Percentiles rank a stretch among this genome's conserved stretches.
phyloP scores from a whole-genome alignment of 2,113 vertebrate genomes.

The Megaceryle torquata region DNA sequence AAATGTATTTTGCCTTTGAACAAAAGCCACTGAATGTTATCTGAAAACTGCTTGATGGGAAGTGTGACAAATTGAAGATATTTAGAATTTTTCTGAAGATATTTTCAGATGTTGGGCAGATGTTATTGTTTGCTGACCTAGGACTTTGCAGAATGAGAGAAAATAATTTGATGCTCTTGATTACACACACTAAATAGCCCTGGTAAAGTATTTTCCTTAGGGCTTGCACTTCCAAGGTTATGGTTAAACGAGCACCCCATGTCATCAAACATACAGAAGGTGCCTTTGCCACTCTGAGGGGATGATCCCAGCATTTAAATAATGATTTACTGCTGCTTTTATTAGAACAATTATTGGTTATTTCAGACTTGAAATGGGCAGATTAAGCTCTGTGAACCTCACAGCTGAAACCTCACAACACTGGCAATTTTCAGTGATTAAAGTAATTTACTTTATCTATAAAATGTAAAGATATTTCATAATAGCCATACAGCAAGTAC shows the following conservation, averaged over 20 bases:
- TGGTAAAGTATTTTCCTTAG: slow-evolving; percentile 26
- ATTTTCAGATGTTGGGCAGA: slow-evolving; percentile 47
- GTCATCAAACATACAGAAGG: slow-evolving; percentile 55
- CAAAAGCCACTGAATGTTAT: slow-evolving; percentile 25
- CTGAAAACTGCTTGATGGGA: slow-evolving; percentile 23
- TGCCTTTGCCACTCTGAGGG: slow-evolving; percentile 58
- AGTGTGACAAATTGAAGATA: slow-evolving; percentile 9
- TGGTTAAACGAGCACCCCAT: slow-evolving; percentile 39
- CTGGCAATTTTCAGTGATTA: slow-evolving; percentile 53
- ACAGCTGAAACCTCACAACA: slow-evolving; percentile 59
- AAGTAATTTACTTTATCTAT: slow-evolving; percentile 70
- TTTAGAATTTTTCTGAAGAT: slow-evolving; percentile 40
- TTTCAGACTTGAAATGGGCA: slow-evolving; percentile 68
- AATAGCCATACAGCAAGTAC: slow-evolving; percentile 65
- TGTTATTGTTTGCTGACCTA: slow-evolving; percentile 51
- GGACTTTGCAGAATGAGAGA: slow-evolving; percentile 28
- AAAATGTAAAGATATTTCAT: slow-evolving; percentile 67
- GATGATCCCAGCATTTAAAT: slow-evolving; percentile 68
- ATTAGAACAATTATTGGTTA: slow-evolving; percentile 76
- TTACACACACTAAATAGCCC: not conserved
- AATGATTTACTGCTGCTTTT: slow-evolving; percentile 71
- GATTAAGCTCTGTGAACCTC: slow-evolving; percentile 55
- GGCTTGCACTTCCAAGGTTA: slow-evolving; percentile 26
- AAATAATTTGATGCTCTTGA: slow-evolving; percentile 29
- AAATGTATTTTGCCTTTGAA: slow-evolving; percentile 19